phyloP scores from a whole-genome alignment of 1,140 invertebrate genomes.

The Cotesia glomerata region DNA sequence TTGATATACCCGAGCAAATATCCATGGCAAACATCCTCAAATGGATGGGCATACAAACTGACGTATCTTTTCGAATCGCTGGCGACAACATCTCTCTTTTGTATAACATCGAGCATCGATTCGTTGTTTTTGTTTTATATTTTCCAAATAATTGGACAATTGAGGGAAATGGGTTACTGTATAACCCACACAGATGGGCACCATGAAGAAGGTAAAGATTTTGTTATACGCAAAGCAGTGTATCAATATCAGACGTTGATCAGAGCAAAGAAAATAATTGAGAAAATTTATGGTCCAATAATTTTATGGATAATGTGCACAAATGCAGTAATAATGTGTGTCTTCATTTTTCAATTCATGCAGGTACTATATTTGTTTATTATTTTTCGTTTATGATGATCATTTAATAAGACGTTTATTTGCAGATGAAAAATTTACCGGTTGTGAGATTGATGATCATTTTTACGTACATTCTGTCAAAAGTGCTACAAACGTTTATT shows the following conservation, averaged over 20 bases:
- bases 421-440: not conserved
- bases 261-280: conserved; percentile 14
- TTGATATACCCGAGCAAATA: conserved; percentile 16
- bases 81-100: not conserved
- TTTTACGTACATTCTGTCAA: not conserved
- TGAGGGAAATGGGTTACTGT: conserved; percentile 23
- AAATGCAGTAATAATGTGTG: not conserved
- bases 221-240: conserved; percentile 30
- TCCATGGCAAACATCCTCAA: conserved; percentile 22
- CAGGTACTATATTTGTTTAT: not conserved
- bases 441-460: not conserved
- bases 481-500: conserved; percentile 22
- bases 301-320: not conserved
- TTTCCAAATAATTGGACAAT: conserved; percentile 39
- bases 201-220: conserved; percentile 13
- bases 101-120: conserved; percentile 36
- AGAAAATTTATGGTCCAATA: not conserved
- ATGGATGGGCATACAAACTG: conserved; percentile 20
- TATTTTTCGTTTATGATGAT: not conserved
- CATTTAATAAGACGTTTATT: not conserved
- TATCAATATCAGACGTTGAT: conserved; percentile 21
- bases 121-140: conserved; percentile 38
- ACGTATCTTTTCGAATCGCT: conserved; percentile 30
- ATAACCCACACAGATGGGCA: conserved; percentile 28
- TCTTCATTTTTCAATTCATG: not conserved